A percentile compares a stretch with the other conserved stretches of the same genome.
phyloP scores from a whole-genome alignment of 2,113 vertebrate species.

The Prochilodus magdalenae region DNA sequence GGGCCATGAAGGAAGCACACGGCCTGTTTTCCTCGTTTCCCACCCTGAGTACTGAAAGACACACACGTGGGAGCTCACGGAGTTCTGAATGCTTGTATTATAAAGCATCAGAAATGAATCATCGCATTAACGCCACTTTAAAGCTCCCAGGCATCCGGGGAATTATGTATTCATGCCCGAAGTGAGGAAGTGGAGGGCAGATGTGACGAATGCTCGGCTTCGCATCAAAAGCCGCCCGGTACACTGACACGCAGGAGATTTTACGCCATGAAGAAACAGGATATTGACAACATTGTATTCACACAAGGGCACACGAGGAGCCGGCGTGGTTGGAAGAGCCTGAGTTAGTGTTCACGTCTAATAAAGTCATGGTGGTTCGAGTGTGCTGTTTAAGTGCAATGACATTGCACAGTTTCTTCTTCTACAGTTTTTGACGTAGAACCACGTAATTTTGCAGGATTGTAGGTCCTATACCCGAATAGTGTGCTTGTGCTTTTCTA shows the following conservation, averaged over 20 bases:
- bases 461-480: no score
- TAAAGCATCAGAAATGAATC: conserved; percentile 13
- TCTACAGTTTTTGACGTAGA: no score
- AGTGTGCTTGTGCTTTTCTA: no score
- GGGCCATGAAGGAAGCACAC: no score
- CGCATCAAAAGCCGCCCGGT: background rate
- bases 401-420: no score
- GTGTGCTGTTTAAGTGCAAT: no score
- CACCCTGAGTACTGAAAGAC: background rate
- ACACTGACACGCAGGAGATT: background rate
- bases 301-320: background rate
- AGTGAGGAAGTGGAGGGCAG: conserved; percentile 8
- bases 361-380: background rate
- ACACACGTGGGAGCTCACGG: background rate
- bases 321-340: background rate
- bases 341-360: background rate
- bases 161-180: conserved; percentile 28
- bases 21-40: no score
- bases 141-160: background rate
- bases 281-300: background rate
- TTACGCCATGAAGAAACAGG: background rate
- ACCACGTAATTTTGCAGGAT: no score
- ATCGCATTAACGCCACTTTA: conserved; percentile 21
- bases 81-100: conserved; percentile 2
- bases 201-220: background rate